phyloP scores from a whole-genome alignment of 1,140 invertebrate species.

The Periplaneta americana region DNA sequence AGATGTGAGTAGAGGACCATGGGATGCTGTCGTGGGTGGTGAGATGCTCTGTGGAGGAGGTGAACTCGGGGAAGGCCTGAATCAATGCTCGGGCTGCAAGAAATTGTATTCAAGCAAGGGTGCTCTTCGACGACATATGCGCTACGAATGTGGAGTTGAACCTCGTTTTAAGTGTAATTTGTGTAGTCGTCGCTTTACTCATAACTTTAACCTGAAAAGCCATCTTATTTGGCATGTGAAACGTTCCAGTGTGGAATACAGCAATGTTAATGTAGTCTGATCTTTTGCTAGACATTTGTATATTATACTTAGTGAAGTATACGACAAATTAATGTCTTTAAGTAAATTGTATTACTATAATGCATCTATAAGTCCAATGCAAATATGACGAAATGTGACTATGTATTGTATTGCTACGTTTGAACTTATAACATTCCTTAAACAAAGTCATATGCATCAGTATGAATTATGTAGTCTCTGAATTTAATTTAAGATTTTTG shows the following conservation, averaged over 20 bases:
- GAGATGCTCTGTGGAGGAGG: neutral
- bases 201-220: neutral
- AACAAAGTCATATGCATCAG: too few relatives aligned
- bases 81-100: constrained; percentile 71
- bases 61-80: neutral
- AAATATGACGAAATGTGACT: too few relatives aligned
- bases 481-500: too few relatives aligned
- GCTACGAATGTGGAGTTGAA: constrained; percentile 25
- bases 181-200: constrained; percentile 19
- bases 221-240: neutral
- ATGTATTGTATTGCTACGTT: too few relatives aligned
- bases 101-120: constrained; percentile 60
- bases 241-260: neutral
- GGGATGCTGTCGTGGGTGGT: neutral
- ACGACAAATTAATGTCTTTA: too few relatives aligned
- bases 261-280: too few relatives aligned
- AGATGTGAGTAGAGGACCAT: neutral
- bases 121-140: constrained; percentile 33
- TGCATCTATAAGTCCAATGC: too few relatives aligned
- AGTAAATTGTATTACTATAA: too few relatives aligned
- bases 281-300: too few relatives aligned
- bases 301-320: too few relatives aligned
- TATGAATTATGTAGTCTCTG: too few relatives aligned
- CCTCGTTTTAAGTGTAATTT: constrained; percentile 31
- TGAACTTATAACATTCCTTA: too few relatives aligned